Evolutionary conservation across 2,888 invertebrate species (phyloP), one percentile per base, ranked within the genome.

Genomic region (Beris morrisii): DNA sequence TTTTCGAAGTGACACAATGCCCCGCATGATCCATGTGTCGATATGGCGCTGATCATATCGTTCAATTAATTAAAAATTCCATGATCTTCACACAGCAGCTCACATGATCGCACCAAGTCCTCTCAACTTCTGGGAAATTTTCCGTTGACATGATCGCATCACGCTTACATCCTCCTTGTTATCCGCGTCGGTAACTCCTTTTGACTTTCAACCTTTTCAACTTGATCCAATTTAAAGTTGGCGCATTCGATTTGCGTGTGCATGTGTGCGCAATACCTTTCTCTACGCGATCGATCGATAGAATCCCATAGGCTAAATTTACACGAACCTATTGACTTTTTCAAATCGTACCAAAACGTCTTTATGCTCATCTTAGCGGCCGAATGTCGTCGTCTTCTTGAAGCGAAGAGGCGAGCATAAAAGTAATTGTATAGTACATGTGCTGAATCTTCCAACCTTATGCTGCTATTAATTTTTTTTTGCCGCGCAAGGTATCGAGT

Each of bases 1-100:
- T 9, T 38, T 22, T 9, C 38, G 38, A 9, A 38, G 9, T 38
- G 38, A 38, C 38, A 38, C 38, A 38, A 38, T 38, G 9, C 38
- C 38, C 38, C 38, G 38, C 38, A 38, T 38, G 38, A 38, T 38
- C 38, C 5, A 38, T 7, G 52, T 61, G 52, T 15, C 52, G 61
- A 61, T 61, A 50, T 45, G 48, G 50, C 61, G 32, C 61, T 38
- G 61, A 61, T 61, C 52, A 32, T 50, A 61, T 61, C 61, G 38
- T 15, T 11, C 52, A 61, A 61, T 61, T 61, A 61, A 61, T 61
- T 61, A 61, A 61, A 43, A 61, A 61, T 61, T 61, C 61, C 61
- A 61, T 61, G 61, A 61, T 61, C 50, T 61, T 61, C 61, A 61
- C 61, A 59, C 59, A 48, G 59, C 46, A 28, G 1, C 15, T 50